phyloP scores from a whole-genome alignment of 2,113 vertebrate species.

The Erpornis zantholeuca region DNA sequence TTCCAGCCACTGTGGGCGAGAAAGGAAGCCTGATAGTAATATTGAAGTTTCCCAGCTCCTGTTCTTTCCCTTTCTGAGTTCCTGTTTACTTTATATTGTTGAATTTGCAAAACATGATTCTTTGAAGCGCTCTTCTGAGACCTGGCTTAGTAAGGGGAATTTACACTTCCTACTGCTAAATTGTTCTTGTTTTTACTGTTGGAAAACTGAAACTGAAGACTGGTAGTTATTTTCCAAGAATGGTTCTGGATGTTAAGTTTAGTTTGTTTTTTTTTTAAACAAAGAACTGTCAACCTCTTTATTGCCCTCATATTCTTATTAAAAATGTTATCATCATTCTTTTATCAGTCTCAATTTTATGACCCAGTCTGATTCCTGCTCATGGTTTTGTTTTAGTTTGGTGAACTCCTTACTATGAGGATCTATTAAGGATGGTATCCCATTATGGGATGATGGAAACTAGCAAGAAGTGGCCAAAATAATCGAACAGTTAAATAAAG shows the following conservation, averaged over 20 bases:
- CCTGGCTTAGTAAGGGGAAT: not conserved
- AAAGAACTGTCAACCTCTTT: not conserved
- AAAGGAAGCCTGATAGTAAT: not conserved
- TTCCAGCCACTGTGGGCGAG: not conserved
- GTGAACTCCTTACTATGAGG: not conserved
- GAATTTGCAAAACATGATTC: not conserved
- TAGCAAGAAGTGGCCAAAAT: not conserved
- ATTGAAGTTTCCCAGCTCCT: not conserved
- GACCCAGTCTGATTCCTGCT: not conserved
- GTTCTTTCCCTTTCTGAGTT: not conserved
- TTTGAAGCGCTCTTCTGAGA: not conserved
- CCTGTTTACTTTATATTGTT: not conserved
- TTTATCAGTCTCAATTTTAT: not conserved
- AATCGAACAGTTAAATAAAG: not conserved
- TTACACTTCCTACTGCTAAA: not conserved
- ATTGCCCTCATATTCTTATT: not conserved
- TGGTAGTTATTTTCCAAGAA: not conserved
- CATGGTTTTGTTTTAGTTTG: not conserved
- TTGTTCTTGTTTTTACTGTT: not conserved
- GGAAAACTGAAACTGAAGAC: not conserved
- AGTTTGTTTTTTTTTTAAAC: not conserved
- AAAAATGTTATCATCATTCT: not conserved
- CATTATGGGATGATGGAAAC: not conserved
- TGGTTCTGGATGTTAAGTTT: not conserved
- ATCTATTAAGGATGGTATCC: not conserved